Base-by-base conservation (phyloP, 2,888 invertebrate genomes). In the Lepidonotus clava region DNA sequence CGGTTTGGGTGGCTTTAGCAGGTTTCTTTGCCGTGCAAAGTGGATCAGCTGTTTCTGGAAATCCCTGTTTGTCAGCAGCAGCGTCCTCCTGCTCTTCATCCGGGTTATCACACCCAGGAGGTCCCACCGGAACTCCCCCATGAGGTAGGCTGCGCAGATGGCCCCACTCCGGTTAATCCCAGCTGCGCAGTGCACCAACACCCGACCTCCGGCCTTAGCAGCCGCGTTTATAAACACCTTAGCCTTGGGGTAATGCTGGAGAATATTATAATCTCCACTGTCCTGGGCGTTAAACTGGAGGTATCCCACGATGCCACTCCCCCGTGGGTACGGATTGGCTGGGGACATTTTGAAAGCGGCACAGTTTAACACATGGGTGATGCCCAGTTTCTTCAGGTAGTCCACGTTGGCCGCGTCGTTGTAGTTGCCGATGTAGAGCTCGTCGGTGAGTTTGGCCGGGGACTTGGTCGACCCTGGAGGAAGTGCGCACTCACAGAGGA, bases 351-450 rank as follows among this genome's bases (percentile, higher is more conserved):
- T 67, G 28, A 61, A 71, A 28, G 80, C 86, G 21, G 86, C 86
- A 83, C 86, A 86, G 83, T 86, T 86, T 28, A 86, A 8, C 11
- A 86, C 86, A 46, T 83, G 83, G 18, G 77, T 86, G n/a, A 86
- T 85, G 46, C 85, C 71, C n/a, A 85, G 21, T 5, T 40, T 11
- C 4, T 38, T 67, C 41, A 85, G 51, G 11, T 34, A 28, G 14
- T 56, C 40, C 11, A 71, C n/a, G 32, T 85, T 66, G 2, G 71
- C 61, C 14, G 85, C 85, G 40, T 85, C 71, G 18, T 71, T 71
- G 32, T 51, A 71, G 71, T 71, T 71, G 5, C 85, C 85, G 8
- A 85, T 38, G 46, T 76, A 76, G 2, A 76, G 5, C n/a, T 76
- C 76, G 38, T 76, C 76, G 34, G 76, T 76, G 36, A 76, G 38